Evolutionary conservation across 1,140 invertebrate species (phyloP).

Genomic region (Drosophila bifasciata): DNA sequence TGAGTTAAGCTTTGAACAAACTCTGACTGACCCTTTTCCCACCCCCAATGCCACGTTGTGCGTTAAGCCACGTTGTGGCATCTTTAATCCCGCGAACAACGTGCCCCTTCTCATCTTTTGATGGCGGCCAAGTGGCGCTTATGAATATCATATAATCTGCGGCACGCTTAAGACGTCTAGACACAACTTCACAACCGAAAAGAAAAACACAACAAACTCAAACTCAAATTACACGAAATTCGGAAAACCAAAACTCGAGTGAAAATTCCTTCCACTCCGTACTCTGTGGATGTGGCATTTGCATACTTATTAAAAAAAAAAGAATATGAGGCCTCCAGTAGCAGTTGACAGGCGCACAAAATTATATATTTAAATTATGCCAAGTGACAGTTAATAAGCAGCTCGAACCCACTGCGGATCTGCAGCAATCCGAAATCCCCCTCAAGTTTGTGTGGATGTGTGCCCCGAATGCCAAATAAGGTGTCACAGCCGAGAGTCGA

Average conservation of each 20-base stretch:
- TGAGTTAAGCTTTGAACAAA: conserved; percentile 2
- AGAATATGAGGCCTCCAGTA: conserved; percentile 36
- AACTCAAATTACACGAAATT: conserved; percentile 52
- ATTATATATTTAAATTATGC: conserved; percentile 73
- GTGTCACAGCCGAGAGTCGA: conserved; percentile 24
- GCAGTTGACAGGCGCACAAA: conserved; percentile 22
- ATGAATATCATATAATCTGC: conserved; percentile 55
- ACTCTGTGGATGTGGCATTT: conserved; percentile 41
- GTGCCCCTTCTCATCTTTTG: neutral
- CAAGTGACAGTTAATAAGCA: conserved; percentile 64
- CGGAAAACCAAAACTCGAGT: conserved; percentile 17
- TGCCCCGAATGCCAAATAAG: conserved; percentile 51
- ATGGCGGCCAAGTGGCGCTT: conserved; percentile 18
- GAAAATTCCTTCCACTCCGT: neutral
- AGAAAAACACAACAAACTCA: conserved; percentile 41
- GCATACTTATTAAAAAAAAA: conserved; percentile 82
- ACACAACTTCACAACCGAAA: conserved; percentile 37
- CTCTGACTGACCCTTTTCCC: conserved; percentile 15
- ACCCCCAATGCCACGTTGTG: too few relatives aligned
- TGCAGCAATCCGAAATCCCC: conserved; percentile 6
- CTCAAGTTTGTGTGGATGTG: conserved; percentile 13
- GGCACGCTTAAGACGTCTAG: conserved; percentile 51
- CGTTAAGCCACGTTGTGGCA: conserved; percentile 23
- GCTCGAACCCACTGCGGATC: neutral
- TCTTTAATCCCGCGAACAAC: conserved; percentile 20